Percentiles rank a stretch among this genome's conserved stretches.
Evolutionary conservation across 2,113 vertebrate genomes (phyloP).

Genomic region (Dicrurus megarhynchus): DNA sequence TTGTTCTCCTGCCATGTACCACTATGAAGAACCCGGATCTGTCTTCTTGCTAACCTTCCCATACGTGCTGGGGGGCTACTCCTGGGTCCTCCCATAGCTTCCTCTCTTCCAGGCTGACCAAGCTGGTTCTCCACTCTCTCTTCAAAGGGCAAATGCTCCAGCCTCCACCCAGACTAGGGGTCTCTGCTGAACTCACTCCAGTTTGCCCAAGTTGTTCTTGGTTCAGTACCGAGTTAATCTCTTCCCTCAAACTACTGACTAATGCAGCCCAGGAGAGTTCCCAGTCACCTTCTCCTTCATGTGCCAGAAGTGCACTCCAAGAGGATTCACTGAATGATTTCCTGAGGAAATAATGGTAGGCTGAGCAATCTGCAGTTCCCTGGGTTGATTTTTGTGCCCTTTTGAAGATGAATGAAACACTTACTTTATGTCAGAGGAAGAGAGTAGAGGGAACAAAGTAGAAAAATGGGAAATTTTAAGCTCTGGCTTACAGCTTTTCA

Average conservation of each 20-base stretch:
- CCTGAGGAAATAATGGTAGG: not conserved
- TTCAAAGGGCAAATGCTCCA: not conserved
- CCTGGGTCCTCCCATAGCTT: not conserved
- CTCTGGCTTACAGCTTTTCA: not conserved
- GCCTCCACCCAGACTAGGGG: not conserved
- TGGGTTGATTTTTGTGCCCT: not conserved
- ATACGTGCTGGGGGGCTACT: not conserved
- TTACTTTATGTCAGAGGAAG: not conserved
- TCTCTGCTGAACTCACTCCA: not conserved
- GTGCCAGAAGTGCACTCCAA: not conserved
- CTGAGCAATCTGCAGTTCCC: not conserved
- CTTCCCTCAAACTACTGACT: not conserved
- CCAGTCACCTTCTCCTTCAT: not conserved
- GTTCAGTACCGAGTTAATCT: not conserved
- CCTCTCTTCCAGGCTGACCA: not conserved
- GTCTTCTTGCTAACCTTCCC: not conserved
- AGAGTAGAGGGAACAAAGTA: not conserved
- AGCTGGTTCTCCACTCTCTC: not conserved
- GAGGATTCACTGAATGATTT: not conserved
- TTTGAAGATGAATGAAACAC: not conserved
- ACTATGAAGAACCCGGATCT: not conserved
- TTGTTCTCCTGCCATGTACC: not conserved
- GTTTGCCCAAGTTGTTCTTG: not conserved
- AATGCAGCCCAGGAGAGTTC: not conserved
- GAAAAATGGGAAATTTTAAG: not conserved